These are phyloP conservation scores for Rhyacichthys aspro DNA, from an alignment of 2,797 vertebrate genomes.

Conservation along the genomic window DNA sequence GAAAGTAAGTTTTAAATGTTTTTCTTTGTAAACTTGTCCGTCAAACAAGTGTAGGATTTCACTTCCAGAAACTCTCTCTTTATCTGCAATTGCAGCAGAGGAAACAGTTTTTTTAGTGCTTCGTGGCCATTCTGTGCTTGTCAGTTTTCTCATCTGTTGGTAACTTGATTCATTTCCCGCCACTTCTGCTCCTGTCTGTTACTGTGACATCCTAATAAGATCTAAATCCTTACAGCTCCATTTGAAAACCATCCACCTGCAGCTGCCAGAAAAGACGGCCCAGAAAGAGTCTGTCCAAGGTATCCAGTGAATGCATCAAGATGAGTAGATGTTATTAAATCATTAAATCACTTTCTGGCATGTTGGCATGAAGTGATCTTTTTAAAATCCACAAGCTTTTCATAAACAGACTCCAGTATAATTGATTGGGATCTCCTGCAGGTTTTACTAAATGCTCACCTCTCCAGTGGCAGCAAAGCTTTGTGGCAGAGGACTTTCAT, in stretches of 20 bases:
- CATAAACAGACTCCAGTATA: background rate
- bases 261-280: conserved; percentile 10
- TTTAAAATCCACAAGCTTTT: background rate
- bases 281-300: conserved; percentile 3
- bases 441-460: background rate
- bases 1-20: too few relatives aligned
- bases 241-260: conserved; percentile 19
- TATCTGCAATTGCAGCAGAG: too few relatives aligned
- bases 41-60: too few relatives aligned
- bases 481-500: background rate
- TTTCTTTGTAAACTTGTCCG: too few relatives aligned
- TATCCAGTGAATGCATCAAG: background rate
- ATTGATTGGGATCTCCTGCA: too few relatives aligned
- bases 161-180: conserved; percentile 24
- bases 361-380: background rate
- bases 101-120: too few relatives aligned
- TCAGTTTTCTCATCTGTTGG: too few relatives aligned
- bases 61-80: too few relatives aligned
- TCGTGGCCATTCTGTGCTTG: too few relatives aligned
- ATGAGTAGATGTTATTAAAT: conserved; percentile 1
- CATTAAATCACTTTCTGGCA: conserved; percentile 1
- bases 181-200: conserved; percentile 26
- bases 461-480: too few relatives aligned
- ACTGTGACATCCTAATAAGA: conserved; percentile 23
- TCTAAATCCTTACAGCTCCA: conserved; percentile 27